These are phyloP conservation scores for Myripristis jacobus DNA, from an alignment of 2,797 vertebrate genomes.

Conservation along the genomic window DNA sequence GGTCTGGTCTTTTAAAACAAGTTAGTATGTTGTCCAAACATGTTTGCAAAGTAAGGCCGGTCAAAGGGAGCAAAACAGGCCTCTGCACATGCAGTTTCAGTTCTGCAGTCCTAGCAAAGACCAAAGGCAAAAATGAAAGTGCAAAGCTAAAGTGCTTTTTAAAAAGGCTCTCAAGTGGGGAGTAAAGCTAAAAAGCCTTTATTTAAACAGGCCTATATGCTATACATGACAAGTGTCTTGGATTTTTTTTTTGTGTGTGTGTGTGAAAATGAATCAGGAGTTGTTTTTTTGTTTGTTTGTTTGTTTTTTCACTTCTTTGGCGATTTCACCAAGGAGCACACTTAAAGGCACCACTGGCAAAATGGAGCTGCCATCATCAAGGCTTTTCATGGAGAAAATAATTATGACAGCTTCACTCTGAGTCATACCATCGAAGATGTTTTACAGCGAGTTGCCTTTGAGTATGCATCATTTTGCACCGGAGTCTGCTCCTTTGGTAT, in stretches of 20 bases:
- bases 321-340: slow-evolving; percentile 32
- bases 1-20: no score
- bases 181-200: no score
- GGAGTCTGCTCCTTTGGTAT: slow-evolving; percentile 46
- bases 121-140: neutral
- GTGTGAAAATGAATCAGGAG: slow-evolving; percentile 29
- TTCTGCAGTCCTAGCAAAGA: neutral
- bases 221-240: no score
- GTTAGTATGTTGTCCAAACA: neutral
- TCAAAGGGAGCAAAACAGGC: neutral
- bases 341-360: slow-evolving; percentile 55
- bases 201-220: no score
- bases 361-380: slow-evolving; percentile 64
- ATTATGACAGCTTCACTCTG: slow-evolving; percentile 62
- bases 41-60: neutral
- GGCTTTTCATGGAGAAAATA: slow-evolving; percentile 66
- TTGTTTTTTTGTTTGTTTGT: slow-evolving; percentile 35
- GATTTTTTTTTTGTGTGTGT: no score
- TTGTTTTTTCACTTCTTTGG: slow-evolving; percentile 1
- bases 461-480: slow-evolving; percentile 59
- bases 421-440: slow-evolving; percentile 56
- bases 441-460: slow-evolving; percentile 50
- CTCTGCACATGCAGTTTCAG: neutral
- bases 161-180: no score
- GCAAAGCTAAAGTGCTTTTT: slow-evolving; percentile 14